Conservation (phyloP, 2,113 vertebrate species). For the Podarcis cretensis region DNA sequence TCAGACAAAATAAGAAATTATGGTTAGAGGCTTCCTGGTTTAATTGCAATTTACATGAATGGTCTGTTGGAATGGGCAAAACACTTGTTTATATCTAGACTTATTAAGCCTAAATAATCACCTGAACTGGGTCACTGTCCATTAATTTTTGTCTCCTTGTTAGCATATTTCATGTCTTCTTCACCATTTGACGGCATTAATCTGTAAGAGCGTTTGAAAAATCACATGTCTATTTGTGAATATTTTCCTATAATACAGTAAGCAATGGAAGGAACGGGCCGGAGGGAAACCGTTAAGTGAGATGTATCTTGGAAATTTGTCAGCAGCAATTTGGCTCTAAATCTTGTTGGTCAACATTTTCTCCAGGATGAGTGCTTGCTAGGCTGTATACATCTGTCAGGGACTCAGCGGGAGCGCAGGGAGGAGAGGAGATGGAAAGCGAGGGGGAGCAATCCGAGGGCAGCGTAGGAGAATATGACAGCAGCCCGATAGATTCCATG, state of each 20-base stretch:
- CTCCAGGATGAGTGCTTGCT: too few relatives aligned
- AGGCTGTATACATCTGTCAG: too few relatives aligned
- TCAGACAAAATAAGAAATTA: not conserved
- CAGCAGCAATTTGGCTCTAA: not conserved
- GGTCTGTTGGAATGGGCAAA: not conserved
- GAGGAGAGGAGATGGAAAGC: too few relatives aligned
- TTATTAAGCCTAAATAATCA: not conserved
- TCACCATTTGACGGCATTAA: not conserved
- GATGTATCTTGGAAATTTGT: not conserved
- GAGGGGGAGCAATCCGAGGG: too few relatives aligned
- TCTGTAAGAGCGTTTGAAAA: not conserved
- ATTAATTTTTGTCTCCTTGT: not conserved
- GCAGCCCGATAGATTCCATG: too few relatives aligned
- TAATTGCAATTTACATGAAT: not conserved
- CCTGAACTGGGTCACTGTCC: not conserved
- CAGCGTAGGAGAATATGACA: too few relatives aligned
- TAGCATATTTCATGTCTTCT: not conserved
- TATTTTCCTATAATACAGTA: not conserved
- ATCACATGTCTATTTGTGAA: not conserved
- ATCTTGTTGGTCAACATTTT: not conserved
- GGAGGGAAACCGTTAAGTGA: not conserved
- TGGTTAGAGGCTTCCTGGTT: not conserved
- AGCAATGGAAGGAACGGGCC: not conserved
- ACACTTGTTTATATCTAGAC: not conserved
- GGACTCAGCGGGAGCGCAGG: too few relatives aligned